phyloP scores from a whole-genome alignment of 2,888 invertebrate genomes.

The Hirtodrosophila duncani region DNA sequence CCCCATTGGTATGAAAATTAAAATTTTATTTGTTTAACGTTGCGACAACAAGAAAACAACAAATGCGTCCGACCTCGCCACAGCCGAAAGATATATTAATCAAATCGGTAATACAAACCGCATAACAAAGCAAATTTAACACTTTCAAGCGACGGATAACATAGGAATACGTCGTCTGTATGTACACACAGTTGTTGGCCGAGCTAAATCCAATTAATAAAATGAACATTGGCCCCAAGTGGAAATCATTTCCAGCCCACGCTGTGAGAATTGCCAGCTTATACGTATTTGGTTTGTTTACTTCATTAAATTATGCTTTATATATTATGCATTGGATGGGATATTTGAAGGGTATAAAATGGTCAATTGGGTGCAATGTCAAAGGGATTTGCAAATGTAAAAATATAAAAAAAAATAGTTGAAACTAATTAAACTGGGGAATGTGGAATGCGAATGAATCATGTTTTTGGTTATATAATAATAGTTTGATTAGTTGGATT shows the following conservation, averaged over 20 bases:
- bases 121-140: constrained; percentile 69
- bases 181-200: too few species aligned
- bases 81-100: constrained; percentile 62
- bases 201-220: constrained; percentile 69
- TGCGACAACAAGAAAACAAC: constrained; percentile 46
- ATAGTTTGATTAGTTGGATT: too few species aligned
- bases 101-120: constrained; percentile 66
- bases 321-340: constrained; percentile 16
- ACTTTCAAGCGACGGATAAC: constrained; percentile 54
- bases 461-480: too few species aligned
- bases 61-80: constrained; percentile 14
- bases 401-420: too few species aligned
- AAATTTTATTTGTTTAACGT: constrained; percentile 68
- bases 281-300: constrained; percentile 29
- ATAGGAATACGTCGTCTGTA: too few species aligned
- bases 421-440: too few species aligned
- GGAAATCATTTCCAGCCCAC: constrained; percentile 58
- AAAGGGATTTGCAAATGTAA: too few species aligned
- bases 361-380: too few species aligned
- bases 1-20: constrained; percentile 66
- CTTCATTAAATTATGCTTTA: constrained; percentile 63
- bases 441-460: too few species aligned
- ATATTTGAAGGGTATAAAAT: background rate
- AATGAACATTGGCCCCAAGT: constrained; percentile 64
- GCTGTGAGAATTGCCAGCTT: constrained; percentile 31